Base-by-base conservation (phyloP, 2,797 vertebrate species). In the Clarias pachynema region DNA sequence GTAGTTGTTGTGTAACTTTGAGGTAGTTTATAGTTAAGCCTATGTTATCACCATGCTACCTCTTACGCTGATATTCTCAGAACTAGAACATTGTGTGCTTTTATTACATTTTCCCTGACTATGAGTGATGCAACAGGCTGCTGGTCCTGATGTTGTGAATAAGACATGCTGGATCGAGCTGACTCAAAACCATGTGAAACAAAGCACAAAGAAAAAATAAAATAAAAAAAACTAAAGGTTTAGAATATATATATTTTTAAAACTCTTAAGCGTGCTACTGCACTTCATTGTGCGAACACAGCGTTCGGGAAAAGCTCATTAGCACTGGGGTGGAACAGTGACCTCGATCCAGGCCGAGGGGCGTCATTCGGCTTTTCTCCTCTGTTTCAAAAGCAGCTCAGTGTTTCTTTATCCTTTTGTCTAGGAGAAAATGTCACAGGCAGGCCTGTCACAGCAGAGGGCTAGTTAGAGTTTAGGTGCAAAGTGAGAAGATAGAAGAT, bases 351-450 rank as follows among this genome's bases (percentile, higher is more conserved):
- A 69, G 84, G 83, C 60, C 37, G 59, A 81, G 56, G 59, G 68
- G 69, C 24, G 59, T 65, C 29, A 74, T 22, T 74, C 44, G 29
- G 79, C 56, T 65, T 66, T 81, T 81, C 83, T 40, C 31, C 40
- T 79, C 16, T 12, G 2, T 70, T 82, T 79, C 56, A 82, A 80
- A 87, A 85, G 53, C 68, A 3, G 44, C 44, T 56, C 78, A 16
- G n/a, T 79, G 69, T 80, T 79, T 68, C 66, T 77, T 9, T 59
- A 53, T 81, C 59, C 75, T 82, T 81, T 83, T 83, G 75, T 85
- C 69, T 26, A 29, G 8, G 59, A 68, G 57, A 65, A 80, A 88
- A 88, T 88, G 87, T 85, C 69, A 69, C 56, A 81, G 57, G 37
- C 72, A 66, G 56, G 72, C 73, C 65, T 69, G 79, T 84, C 60